Evolutionary conservation across 2,888 invertebrate species (phyloP), one percentile per base, ranked within the genome.

Genomic region (Archips xylosteana): DNA sequence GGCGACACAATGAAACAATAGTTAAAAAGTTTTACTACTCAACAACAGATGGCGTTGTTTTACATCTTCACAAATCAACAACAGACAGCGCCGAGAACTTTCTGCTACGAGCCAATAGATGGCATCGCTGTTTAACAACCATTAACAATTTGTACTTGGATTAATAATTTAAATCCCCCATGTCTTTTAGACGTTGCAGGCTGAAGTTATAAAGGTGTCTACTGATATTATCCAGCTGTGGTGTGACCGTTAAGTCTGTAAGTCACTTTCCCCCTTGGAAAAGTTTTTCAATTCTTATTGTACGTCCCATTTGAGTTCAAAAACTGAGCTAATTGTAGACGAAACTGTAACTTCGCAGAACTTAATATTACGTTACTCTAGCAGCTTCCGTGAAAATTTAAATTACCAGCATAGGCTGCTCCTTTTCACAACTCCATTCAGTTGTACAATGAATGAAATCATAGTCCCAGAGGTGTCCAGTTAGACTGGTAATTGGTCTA

Each of bases 341-440:
- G 32, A n/a, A 60, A 60, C n/a, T 36, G n/a, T 6, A 36, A 60
- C 34, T 65, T 36, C 34, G 51, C 15, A 51, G 49, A 49, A 51
- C 13, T 36, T 65, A 13, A n/a, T 34, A 49, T 12, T 49, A 6
- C 6, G 3, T 64, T 47, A n/a, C 32, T 34, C 32, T 10, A 32
- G 59, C 34, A 49, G 64, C 49, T 64, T 64, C 64, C 64, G 65
- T 34, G 49, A 65, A 65, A 65, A 65, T 65, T 49, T 8, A 9
- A 51, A n/a, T 15, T n/a, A 51, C 65, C 36, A 15, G 51, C 10
- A 3, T 34, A 9, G 0, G 2, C 6, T n/a, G 65, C 9, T 9
- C 63, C 36, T 65, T 36, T 65, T 49, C 34, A n/a, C 65, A 51
- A n/a, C 6, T 65, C 4, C 36, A 36, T 5, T 8, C 2, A 34